Base-by-base conservation (phyloP, 2,113 vertebrate species). In the Condylura cristata region DNA sequence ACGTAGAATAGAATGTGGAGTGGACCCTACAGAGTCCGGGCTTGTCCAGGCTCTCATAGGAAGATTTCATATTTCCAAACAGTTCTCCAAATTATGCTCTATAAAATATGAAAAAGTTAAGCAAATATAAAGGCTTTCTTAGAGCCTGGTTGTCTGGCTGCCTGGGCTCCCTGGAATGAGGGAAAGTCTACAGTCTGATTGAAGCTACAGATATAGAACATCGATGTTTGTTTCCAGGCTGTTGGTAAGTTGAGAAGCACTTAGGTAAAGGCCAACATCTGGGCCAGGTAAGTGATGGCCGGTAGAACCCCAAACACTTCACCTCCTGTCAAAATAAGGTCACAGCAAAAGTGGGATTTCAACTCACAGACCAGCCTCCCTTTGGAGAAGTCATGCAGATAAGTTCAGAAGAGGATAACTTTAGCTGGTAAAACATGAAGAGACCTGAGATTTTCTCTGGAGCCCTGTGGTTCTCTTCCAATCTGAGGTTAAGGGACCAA, bases 21-120 rank as follows among this genome's bases (percentile, higher is more conserved):
- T 0, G 1, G 39, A 4, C 37, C 34, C 41, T n/a, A 7, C 14
- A 70, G 66, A 26, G 44, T 24, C 32, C 41, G 9, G 16, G 71
- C 76, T 58, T 22, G 18, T 13, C 61, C 11, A 91, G 28, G 32
- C 20, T 14, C 82, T 41, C 16, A 20, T 37, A 10, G 22, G 41
- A 91, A 90, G 44, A 66, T 60, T 78, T 93, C 4, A 11, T 39
- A 58, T 78, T 83, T 71, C 61, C 61, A 87, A 82, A 83, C 14
- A 90, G 18, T 44, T 56, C 26, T 44, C 14, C 0, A 70, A 71
- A 61, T 71, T 53, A 56, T 48, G 82, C 48, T 80, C 66, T 75
- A 58, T 85, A 72, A 18, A 37, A 79, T 66, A 82, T 9, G 11
- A 48, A 48, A 88, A 79, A n/a, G 18, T 89, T 71, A 48, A 46